phyloP scores from a whole-genome alignment of 2,888 invertebrate species.

The Xanthorhoe designata region DNA sequence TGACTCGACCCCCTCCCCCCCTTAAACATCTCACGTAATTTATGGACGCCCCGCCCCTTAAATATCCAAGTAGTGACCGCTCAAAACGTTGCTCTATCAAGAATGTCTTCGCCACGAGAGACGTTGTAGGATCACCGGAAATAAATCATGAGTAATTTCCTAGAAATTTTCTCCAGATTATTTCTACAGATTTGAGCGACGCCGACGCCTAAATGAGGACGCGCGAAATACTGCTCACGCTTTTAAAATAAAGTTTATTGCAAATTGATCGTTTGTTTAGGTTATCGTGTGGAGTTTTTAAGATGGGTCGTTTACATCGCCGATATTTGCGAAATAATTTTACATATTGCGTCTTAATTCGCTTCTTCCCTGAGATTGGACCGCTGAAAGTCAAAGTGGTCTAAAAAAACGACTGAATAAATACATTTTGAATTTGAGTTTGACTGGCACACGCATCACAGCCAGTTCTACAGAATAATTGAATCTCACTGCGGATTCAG shows the following conservation, averaged over 20 bases:
- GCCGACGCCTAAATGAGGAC: conserved; percentile 5
- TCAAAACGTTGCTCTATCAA: no score
- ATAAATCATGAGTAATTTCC: conserved; percentile 1
- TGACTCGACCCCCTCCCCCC: no score
- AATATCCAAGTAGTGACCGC: no score
- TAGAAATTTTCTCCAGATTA: neutral
- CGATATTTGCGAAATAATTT: neutral
- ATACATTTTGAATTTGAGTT: no score
- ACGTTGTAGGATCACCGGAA: neutral
- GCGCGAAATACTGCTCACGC: neutral
- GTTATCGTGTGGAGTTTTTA: neutral
- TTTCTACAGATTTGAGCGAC: neutral
- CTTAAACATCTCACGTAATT: no score
- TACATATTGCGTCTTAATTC: neutral
- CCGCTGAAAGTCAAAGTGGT: no score
- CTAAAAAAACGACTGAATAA: no score
- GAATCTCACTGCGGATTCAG: no score
- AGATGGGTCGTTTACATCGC: conserved; percentile 6
- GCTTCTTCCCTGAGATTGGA: no score
- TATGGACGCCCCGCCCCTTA: no score
- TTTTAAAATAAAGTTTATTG: conserved; percentile 20
- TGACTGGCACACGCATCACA: no score
- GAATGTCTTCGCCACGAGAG: neutral
- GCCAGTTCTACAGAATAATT: no score
- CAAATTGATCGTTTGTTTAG: conserved; percentile 22